These are phyloP conservation scores for Carapus acus DNA, from an alignment of 2,797 vertebrate genomes.

Conservation along the genomic window DNA sequence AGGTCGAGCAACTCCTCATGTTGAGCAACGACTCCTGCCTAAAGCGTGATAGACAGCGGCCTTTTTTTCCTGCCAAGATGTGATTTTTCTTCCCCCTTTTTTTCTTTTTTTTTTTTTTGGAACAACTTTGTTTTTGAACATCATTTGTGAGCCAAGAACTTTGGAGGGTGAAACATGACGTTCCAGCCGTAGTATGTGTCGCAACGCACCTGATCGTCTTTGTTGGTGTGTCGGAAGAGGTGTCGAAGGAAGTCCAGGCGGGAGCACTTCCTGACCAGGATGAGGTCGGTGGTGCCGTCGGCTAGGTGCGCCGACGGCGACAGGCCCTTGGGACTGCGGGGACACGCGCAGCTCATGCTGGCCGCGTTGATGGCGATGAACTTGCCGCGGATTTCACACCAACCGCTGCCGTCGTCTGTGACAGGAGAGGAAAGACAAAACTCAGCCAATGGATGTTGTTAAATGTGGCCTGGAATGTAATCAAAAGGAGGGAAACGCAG, in stretches of 20 bases:
- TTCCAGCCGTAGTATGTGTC: not conserved
- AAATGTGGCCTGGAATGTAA: too few relatives aligned
- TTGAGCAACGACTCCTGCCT: constrained; percentile 17
- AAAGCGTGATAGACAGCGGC: constrained; percentile 16
- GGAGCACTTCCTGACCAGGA: constrained; percentile 91
- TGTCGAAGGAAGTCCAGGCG: constrained; percentile 84
- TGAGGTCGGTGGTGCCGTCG: constrained; percentile 88
- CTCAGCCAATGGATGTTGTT: too few relatives aligned
- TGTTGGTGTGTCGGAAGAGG: constrained; percentile 87
- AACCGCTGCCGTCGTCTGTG: constrained; percentile 57
- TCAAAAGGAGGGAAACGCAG: too few relatives aligned
- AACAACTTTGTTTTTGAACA: constrained; percentile 5
- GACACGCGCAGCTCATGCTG: constrained; percentile 91
- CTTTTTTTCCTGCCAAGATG: constrained; percentile 4
- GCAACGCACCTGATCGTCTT: constrained; percentile 82
- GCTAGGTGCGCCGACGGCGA: constrained; percentile 92
- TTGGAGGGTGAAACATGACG: constrained; percentile 5
- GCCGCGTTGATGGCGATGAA: constrained; percentile 91
- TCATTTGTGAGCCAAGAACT: not conserved
- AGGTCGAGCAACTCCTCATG: constrained; percentile 25
- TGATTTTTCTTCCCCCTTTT: too few relatives aligned
- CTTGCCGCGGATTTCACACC: constrained; percentile 81
- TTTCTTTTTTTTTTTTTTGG: too few relatives aligned
- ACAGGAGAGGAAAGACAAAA: too few relatives aligned
- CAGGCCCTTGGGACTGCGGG: constrained; percentile 85